Conservation (phyloP, 2,113 vertebrate species). For the Elanus axillaris region DNA sequence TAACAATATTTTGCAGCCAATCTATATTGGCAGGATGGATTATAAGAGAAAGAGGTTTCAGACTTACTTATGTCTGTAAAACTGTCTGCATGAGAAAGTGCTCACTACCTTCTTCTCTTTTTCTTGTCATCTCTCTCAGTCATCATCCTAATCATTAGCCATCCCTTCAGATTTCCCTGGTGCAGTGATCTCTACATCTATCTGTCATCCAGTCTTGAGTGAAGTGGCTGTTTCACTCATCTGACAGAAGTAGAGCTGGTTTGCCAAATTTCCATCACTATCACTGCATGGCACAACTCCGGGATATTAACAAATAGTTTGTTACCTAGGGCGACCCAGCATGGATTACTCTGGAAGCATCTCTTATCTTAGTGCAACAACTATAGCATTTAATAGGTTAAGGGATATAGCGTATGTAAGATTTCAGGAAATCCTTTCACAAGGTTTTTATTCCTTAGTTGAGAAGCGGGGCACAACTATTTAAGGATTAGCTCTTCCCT, state of each 20-base stretch:
- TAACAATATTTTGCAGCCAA: not conserved
- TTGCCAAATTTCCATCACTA: slow-evolving; percentile 70
- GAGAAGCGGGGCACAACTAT: slow-evolving; percentile 64
- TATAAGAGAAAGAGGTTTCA: not conserved
- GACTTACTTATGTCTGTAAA: not conserved
- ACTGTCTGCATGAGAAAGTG: not conserved
- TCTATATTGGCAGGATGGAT: not conserved
- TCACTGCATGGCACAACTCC: slow-evolving; percentile 46
- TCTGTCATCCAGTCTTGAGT: slow-evolving; percentile 62
- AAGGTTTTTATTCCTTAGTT: slow-evolving; percentile 56
- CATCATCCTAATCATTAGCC: slow-evolving; percentile 3
- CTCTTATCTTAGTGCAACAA: slow-evolving; percentile 61
- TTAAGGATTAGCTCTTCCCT: slow-evolving; percentile 62
- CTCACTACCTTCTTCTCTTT: not conserved
- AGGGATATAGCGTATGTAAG: slow-evolving; percentile 3
- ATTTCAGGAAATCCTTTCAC: slow-evolving; percentile 39
- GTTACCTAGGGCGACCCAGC: slow-evolving; percentile 50
- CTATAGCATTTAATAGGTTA: slow-evolving; percentile 68
- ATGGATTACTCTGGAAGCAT: slow-evolving; percentile 31
- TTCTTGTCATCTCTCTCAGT: not conserved
- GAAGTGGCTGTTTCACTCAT: slow-evolving; percentile 63
- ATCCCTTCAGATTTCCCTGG: slow-evolving; percentile 47
- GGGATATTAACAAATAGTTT: slow-evolving; percentile 65
- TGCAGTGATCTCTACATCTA: slow-evolving; percentile 33
- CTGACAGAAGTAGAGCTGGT: slow-evolving; percentile 54